A percentile compares a stretch with the other conserved stretches of the same genome.
phyloP scores from a whole-genome alignment of 2,888 invertebrate genomes.

The Microdon myrmicae region DNA sequence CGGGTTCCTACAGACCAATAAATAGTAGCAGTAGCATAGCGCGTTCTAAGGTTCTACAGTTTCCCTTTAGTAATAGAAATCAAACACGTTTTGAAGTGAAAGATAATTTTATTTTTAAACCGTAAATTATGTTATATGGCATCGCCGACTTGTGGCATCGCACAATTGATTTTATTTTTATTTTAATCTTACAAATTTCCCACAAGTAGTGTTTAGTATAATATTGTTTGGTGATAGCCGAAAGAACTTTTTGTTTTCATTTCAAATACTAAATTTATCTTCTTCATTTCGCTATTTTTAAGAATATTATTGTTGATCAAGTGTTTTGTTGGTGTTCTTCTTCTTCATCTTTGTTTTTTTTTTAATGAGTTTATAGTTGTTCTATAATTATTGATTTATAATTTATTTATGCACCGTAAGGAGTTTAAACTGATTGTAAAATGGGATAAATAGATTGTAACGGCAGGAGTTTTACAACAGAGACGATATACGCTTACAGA shows the following conservation, averaged over 20 bases:
- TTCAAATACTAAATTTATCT: slow-evolving; percentile 8
- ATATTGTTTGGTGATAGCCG: slow-evolving; percentile 29
- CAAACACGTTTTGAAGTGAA: no score
- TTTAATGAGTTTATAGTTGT: slow-evolving; percentile 15
- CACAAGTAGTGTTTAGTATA: slow-evolving; percentile 32
- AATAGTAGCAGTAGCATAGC: no score
- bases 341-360: slow-evolving; percentile 3
- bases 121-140: slow-evolving; percentile 48
- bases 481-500: slow-evolving; percentile 10
- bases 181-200: slow-evolving; percentile 11
- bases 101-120: slow-evolving; percentile 52
- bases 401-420: slow-evolving; percentile 25
- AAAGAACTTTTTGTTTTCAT: slow-evolving; percentile 15
- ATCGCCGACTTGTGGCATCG: slow-evolving; percentile 41
- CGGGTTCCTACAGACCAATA: no score
- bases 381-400: slow-evolving; percentile 8
- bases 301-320: not conserved
- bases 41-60: no score
- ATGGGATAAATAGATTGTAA: slow-evolving; percentile 6
- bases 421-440: slow-evolving; percentile 4
- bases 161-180: slow-evolving; percentile 26
- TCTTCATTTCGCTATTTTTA: not conserved
- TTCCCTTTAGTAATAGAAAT: no score
- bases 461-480: slow-evolving; percentile 1
- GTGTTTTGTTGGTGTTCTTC: not conserved